A percentile compares a stretch with the other conserved stretches of the same genome.
Conservation (phyloP, 30 jellyfish, hydroid and myxozoan species). For the Sanderia malayensis region DNA sequence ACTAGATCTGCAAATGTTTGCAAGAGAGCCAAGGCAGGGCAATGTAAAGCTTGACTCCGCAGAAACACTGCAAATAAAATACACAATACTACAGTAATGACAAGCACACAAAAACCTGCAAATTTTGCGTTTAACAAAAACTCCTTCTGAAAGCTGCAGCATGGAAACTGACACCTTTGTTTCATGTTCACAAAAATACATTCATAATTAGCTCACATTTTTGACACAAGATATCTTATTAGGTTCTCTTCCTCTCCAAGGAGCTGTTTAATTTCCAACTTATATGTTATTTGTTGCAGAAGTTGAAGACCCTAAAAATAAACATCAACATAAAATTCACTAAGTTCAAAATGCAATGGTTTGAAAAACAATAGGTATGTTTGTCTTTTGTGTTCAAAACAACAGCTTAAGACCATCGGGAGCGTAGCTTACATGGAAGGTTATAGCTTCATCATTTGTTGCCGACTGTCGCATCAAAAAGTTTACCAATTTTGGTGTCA, state of each 20-base stretch:
- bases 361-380: too few species aligned
- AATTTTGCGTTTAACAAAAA: too few species aligned
- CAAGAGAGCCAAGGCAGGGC: conserved; percentile 68
- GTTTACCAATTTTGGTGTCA: conserved; percentile 55
- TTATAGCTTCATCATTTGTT: conserved; percentile 40
- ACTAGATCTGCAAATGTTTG: conserved; percentile 68
- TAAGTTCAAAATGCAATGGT: too few species aligned
- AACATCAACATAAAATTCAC: too few species aligned
- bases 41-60: conserved; percentile 39
- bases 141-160: too few species aligned
- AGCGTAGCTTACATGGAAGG: conserved; percentile 43
- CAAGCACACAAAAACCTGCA: too few species aligned
- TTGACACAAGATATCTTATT: conserved; percentile 34
- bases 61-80: conserved; percentile 19
- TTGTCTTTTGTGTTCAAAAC: background rate
- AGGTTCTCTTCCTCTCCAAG: conserved; percentile 33
- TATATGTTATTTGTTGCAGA: conserved; percentile 54
- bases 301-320: conserved; percentile 25
- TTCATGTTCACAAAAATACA: too few species aligned
- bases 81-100: background rate
- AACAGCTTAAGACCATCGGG: too few species aligned
- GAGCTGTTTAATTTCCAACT: conserved; percentile 18
- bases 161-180: too few species aligned
- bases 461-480: conserved; percentile 47
- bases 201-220: conserved; percentile 26